Evolutionary conservation across 92 coral and sea anemone genomes (phyloP), one percentile per base, ranked within the genome.

Genomic region (Phymanthus crucifer): DNA sequence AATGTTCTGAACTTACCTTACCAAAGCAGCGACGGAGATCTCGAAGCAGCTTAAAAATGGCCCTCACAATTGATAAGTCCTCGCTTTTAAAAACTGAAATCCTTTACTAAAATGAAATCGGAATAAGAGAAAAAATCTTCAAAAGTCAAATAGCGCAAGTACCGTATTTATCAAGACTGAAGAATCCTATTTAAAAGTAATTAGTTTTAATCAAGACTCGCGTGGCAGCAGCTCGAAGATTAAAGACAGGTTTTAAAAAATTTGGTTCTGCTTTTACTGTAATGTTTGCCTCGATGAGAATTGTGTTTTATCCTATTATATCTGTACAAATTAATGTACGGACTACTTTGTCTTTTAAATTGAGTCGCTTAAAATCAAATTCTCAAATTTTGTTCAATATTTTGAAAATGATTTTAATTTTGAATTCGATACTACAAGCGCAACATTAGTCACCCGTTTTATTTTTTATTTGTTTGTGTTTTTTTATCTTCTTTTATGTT

Each of bases 171-270:
- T 26, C 29, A 34, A 61, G 34, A 61, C 26, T 61, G 29, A 61
- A 29, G 29, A 61, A 61, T 61, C 68, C 68, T 61, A 61, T 61
- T 61, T 61, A 26, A 11, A 61, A 24, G 34, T 12, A 61, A 61
- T 61, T 61, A 61, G 68, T 61, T 61, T 61, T 61, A 61, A 61
- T 61, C 68, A 61, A 61, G 68, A 61, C 32, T 34, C 17, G n/a
- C n/a, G 18, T 29, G 68, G 27, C 68, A 61, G 34, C 68, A 61
- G 14, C 33, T 29, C 13, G 29, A 18, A 61, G 68, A 58, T 61
- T 61, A 27, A 8, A 27, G 68, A 61, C 68, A 61, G 34, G 13
- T 61, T 29, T 61, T 61, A 54, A 5, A 24, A 26, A 27, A 24
- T 27, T 29, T 34, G 9, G 11, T 61, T 61, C 32, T 61, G 32